Evolutionary conservation across 1,140 invertebrate genomes (phyloP), one percentile per base, ranked within the genome.

Genomic region (Drosophila teissieri): DNA sequence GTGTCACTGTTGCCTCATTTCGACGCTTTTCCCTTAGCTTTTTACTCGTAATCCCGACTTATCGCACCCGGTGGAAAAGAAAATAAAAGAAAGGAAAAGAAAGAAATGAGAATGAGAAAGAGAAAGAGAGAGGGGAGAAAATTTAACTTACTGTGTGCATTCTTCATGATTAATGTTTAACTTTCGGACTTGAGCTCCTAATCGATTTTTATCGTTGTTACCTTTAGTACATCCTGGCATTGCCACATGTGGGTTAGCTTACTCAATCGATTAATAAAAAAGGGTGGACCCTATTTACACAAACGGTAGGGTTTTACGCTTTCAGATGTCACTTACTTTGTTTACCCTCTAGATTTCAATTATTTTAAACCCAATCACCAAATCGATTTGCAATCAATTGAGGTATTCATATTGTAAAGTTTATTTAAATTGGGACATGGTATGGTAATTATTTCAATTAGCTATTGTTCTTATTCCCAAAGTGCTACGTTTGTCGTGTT

Each of bases 151-250:
- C 56, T 48, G 1, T 8, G 34, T 17, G 22, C 34, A 19, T 49
- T 67, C n/a, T 15, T 51, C 36, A 12, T 49, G 45, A 63, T 67
- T 63, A 67, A 67, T 49, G 45, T 58, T 15, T 14, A 46, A 61
- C 24, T 37, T 44, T 31, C 39, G 42, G 27, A 17, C 36, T 63
- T 11, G 27, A 40, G 45, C 19, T 61, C 44, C 48, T 67, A 67
- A 67, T 67, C 63, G 34, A 27, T 31, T 48, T 63, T 61, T 48
- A 61, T 65, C 56, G 42, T 31, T 61, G 15, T 62, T 34, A 63
- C 27, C 34, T 48, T 31, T 4, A 11, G 51, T 24, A 15, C 57
- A 10, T 27, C n/a, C 27, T 56, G 51, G 14, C 46, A 24, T 48
- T 48, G 19, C 14, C 22, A 27, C 46, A 48, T 27, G 46, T 27